Evolutionary conservation across 2,113 vertebrate genomes (phyloP).

Genomic region (Dromaius novaehollandiae): DNA sequence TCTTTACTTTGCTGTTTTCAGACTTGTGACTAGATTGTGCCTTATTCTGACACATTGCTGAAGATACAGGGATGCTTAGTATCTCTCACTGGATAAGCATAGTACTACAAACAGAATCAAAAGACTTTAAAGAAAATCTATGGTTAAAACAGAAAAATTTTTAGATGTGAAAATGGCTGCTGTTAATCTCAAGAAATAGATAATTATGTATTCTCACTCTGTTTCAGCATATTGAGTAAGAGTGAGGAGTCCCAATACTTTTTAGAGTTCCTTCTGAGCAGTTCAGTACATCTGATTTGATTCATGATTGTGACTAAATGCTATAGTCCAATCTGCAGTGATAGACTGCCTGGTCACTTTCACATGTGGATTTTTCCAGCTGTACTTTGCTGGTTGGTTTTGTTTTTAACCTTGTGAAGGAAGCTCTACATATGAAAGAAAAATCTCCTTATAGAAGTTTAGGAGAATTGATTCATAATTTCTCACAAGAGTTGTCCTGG

Average conservation of each 20-base stretch:
- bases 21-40: background rate
- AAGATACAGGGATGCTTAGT: background rate
- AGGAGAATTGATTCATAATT: background rate
- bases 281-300: background rate
- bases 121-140: background rate
- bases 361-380: background rate
- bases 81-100: background rate
- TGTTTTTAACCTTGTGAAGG: background rate
- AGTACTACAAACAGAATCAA: background rate
- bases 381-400: background rate
- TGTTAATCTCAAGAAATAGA: background rate
- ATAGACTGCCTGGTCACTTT: background rate
- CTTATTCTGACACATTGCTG: background rate
- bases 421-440: background rate
- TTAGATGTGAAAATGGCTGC: background rate
- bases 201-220: background rate
- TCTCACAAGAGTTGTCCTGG: background rate
- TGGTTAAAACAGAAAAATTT: background rate
- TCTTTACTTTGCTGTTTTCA: background rate
- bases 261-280: background rate
- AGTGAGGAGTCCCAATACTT: background rate
- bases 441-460: background rate
- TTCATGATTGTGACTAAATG: rapidly evolving
- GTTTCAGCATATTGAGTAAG: background rate
- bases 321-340: background rate